Percentiles rank a stretch among this genome's conserved stretches.
Evolutionary conservation across 2,888 invertebrate genomes (phyloP).

Genomic region (Orthonychiurus folsomi): DNA sequence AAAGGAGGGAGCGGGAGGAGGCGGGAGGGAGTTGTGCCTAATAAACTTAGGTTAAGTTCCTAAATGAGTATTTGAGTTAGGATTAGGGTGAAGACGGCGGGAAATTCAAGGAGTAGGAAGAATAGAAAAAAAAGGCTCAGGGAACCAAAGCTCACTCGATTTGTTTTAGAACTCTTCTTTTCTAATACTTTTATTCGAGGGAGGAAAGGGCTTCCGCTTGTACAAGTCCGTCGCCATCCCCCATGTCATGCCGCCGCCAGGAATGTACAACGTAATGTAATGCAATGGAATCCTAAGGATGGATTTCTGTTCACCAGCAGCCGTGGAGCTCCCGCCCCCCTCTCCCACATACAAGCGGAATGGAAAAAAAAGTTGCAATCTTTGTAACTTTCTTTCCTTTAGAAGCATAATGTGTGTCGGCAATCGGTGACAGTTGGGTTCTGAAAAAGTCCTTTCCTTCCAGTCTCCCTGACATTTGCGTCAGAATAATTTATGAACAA

Average conservation of each 20-base stretch:
- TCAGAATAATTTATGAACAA: conserved; percentile 17
- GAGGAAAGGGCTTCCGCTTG: no score
- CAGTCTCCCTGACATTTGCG: neutral
- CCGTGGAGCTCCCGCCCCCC: no score
- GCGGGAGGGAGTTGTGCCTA: no score
- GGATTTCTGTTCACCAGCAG: no score
- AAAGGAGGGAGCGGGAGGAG: neutral
- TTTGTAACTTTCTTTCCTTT: neutral
- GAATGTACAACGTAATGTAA: no score
- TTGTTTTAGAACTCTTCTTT: neutral
- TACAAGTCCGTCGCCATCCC: no score
- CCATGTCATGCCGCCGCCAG: no score
- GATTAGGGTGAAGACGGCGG: neutral
- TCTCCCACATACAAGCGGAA: no score
- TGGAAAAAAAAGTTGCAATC: neutral
- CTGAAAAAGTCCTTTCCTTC: neutral
- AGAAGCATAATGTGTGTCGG: neutral
- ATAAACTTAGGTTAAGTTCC: neutral
- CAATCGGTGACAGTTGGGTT: conserved; percentile 1
- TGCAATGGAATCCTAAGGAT: no score
- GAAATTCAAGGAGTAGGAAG: neutral
- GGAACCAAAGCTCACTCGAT: no score
- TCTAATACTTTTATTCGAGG: no score
- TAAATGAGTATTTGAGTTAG: neutral
- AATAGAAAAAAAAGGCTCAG: no score